Base-by-base conservation (phyloP, 2,888 invertebrate species). In the Epirrhoe tristata region DNA sequence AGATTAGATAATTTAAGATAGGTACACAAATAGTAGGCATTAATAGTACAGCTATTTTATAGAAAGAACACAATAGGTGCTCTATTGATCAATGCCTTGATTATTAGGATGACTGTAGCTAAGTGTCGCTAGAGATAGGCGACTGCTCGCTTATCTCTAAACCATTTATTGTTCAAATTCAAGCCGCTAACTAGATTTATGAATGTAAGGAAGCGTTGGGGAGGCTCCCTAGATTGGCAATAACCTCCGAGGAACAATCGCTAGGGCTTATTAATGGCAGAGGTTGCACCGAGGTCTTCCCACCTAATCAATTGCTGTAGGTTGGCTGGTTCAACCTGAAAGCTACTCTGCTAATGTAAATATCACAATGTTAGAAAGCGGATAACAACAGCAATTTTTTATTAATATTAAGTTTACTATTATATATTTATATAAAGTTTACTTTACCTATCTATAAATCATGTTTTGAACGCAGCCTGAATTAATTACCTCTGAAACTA, bases 261-360 rank as follows among this genome's bases (percentile, higher is more conserved):
- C 64, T 31, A 32, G 17, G 55, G 66, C 61, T 77, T 81, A 84
- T 83, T 85, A 83, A 84, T 83, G 82, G 77, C 63, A 58, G 68
- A 74, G 79, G 77, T 75, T 81, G 79, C 81, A 79, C 67, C 59
- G 76, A 73, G 77, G 80, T 79, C 81, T 75, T 67, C 68, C 73
- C 71, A 73, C 72, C 78, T 80, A 81, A 87, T 85, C 81, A 86
- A 85, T 86, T 87, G 80, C 74, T 58, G 17, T 17, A 70, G 24
- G 24, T 24, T 58, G 54, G 53, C 7, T 58, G 53, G 34, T 53
- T 54, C 14, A 31, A 52, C 24, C 24, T 63, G 62, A 14, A 16
- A 48, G 6, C 16, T 36, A 3, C 36, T 16, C 48, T 43, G 39
- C 12, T 12, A 43, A 43, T 12, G 39, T 43, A 43, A 43, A 12